Evolutionary conservation across 2,797 vertebrate species (phyloP).

Genomic region (Acanthis flammea): DNA sequence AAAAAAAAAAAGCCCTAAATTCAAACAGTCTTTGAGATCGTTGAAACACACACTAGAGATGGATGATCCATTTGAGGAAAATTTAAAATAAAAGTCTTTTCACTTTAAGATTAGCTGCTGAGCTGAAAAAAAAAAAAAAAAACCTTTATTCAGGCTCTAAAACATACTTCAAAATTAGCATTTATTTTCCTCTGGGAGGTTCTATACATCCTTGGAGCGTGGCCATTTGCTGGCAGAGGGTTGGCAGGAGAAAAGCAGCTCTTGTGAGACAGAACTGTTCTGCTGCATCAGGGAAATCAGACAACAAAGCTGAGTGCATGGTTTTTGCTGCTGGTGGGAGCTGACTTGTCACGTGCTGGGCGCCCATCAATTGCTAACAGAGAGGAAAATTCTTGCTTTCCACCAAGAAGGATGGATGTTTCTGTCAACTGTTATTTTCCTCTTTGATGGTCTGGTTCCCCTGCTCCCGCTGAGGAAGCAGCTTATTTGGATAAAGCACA

Average conservation of each 20-base stretch:
- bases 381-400: neutral
- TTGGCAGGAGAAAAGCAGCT: neutral
- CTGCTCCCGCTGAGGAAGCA: neutral
- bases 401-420: neutral
- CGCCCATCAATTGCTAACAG: neutral
- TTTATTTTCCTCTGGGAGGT: neutral
- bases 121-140: neutral
- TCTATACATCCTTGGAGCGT: neutral
- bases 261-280: neutral
- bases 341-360: neutral
- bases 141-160: neutral
- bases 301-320: neutral
- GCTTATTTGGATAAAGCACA: neutral
- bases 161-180: neutral
- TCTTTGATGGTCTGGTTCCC: neutral
- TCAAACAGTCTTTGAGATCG: neutral
- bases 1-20: neutral
- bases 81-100: neutral
- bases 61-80: neutral
- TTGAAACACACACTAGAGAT: neutral
- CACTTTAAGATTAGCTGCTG: neutral
- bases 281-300: slow-evolving; percentile 9
- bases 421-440: neutral
- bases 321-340: neutral
- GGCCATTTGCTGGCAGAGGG: neutral